Evolutionary conservation across 30 jellyfish, hydroid and myxozoan species (phyloP).

Genomic region (Cassiopea andromeda): DNA sequence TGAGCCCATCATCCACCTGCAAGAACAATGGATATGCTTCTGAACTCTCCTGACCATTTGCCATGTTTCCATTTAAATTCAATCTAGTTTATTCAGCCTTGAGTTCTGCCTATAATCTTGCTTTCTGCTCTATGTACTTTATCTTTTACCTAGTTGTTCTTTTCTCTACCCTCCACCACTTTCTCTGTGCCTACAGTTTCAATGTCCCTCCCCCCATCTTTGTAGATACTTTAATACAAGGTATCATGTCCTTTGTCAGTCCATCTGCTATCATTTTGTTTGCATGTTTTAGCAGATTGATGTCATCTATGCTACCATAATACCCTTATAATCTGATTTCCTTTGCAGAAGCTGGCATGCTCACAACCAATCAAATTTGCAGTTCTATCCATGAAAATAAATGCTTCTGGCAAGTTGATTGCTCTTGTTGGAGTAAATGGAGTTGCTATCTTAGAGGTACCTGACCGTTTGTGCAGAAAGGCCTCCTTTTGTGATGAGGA

Average conservation of each 20-base stretch:
- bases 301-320: background rate
- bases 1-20: too few relatives aligned
- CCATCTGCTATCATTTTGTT: background rate
- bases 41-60: too few relatives aligned
- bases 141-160: too few relatives aligned
- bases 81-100: too few relatives aligned
- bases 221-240: too few relatives aligned
- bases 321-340: background rate
- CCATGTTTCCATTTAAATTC: too few relatives aligned
- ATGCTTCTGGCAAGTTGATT: constrained; percentile 65
- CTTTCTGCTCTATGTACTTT: too few relatives aligned
- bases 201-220: background rate
- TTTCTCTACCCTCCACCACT: background rate
- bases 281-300: background rate
- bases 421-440: constrained; percentile 85
- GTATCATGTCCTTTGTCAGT: background rate
- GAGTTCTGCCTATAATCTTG: too few relatives aligned
- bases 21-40: too few relatives aligned
- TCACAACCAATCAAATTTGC: constrained; percentile 76
- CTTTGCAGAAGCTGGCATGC: constrained; percentile 58
- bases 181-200: background rate
- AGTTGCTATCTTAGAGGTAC: constrained; percentile 82
- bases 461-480: constrained; percentile 85
- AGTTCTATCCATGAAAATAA: constrained; percentile 50
- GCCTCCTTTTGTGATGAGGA: constrained; percentile 86